Evolutionary conservation across 2,797 vertebrate species (phyloP).

Genomic region (Decapterus maruadsi): DNA sequence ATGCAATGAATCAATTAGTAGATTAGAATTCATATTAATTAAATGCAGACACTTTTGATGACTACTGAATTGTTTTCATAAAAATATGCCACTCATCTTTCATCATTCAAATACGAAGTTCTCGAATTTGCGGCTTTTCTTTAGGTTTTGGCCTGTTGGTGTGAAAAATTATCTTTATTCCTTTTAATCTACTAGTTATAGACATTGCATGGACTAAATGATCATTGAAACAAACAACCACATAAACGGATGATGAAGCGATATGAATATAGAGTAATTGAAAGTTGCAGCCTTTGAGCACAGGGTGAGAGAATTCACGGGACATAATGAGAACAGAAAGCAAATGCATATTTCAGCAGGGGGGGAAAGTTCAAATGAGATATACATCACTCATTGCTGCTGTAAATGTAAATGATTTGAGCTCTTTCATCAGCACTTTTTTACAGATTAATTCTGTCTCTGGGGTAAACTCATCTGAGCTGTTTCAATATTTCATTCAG

Average conservation of each 20-base stretch:
- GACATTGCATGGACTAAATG: background rate
- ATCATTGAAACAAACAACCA: background rate
- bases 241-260: background rate
- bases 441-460: background rate
- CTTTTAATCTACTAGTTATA: background rate
- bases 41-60: background rate
- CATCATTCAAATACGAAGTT: background rate
- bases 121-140: background rate
- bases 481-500: background rate
- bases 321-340: background rate
- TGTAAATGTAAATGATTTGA: background rate
- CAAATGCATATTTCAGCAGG: background rate
- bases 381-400: background rate
- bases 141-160: background rate
- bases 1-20: background rate
- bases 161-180: too few species aligned
- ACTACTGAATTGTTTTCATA: background rate
- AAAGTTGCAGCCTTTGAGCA: background rate
- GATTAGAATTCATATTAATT: background rate
- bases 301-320: background rate
- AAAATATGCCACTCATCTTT: background rate
- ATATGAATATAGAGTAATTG: background rate
- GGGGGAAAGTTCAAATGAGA: conserved; percentile 2
- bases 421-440: background rate
- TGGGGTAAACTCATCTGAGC: background rate